These are phyloP conservation scores for Lycodopsis pacificus DNA, from an alignment of 2,797 vertebrate genomes.

Conservation along the genomic window DNA sequence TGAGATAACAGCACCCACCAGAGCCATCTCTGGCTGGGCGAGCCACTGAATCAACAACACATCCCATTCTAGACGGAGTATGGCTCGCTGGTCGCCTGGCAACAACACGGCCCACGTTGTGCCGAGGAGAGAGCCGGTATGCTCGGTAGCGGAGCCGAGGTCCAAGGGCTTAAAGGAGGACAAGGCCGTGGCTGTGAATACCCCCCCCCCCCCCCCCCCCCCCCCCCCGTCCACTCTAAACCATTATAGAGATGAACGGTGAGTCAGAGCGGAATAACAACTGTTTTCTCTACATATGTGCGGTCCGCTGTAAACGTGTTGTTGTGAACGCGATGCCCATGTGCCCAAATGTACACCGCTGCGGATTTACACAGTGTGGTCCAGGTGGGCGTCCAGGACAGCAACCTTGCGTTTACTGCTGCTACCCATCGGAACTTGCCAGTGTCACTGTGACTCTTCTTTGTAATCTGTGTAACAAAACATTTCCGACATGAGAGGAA, in stretches of 20 bases:
- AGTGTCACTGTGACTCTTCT: slow-evolving; percentile 10
- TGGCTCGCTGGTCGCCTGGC: slow-evolving; percentile 78
- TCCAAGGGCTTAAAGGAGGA: slow-evolving; percentile 56
- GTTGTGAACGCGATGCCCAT: background rate
- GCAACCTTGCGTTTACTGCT: slow-evolving; percentile 12
- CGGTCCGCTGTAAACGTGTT: background rate
- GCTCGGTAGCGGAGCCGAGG: slow-evolving; percentile 47
- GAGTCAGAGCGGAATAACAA: slow-evolving; percentile 39
- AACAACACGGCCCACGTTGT: slow-evolving; percentile 74
- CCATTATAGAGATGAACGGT: slow-evolving; percentile 34
- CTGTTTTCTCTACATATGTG: background rate
- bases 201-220: background rate
- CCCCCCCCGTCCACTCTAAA: slow-evolving; percentile 5
- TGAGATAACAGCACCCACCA: slow-evolving; percentile 73
- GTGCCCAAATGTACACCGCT: background rate
- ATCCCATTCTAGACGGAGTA: slow-evolving; percentile 76
- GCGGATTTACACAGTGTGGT: background rate
- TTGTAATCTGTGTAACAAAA: slow-evolving; percentile 18
- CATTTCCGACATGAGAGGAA: slow-evolving; percentile 8
- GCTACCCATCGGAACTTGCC: slow-evolving; percentile 23
- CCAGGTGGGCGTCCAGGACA: background rate
- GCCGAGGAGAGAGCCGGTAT: slow-evolving; percentile 52
- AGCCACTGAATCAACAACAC: slow-evolving; percentile 79
- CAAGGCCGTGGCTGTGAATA: slow-evolving; percentile 63
- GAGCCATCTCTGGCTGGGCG: slow-evolving; percentile 70